phyloP scores from a whole-genome alignment of 2,113 vertebrate genomes.

The Micronycteris hirsuta region DNA sequence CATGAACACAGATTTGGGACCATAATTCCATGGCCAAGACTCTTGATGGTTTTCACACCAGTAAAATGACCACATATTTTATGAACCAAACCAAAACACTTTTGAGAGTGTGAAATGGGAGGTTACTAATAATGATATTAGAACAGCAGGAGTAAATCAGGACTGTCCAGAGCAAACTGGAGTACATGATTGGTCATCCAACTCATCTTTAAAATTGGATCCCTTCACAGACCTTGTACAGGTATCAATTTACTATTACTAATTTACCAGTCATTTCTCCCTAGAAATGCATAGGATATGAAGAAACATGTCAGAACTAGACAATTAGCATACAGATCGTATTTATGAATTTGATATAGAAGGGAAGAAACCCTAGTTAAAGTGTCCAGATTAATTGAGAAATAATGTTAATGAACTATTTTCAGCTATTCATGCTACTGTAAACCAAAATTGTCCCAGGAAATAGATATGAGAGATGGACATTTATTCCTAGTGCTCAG shows the following conservation, averaged over 20 bases:
- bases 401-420: background rate
- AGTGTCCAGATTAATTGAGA: background rate
- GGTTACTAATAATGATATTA: background rate
- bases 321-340: background rate
- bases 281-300: background rate
- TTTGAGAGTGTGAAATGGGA: background rate
- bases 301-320: background rate
- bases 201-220: background rate
- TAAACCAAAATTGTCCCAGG: background rate
- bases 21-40: background rate
- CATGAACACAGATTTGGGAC: background rate
- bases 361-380: background rate
- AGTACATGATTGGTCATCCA: background rate
- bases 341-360: background rate
- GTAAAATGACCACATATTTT: background rate
- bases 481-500: background rate
- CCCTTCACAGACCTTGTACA: background rate
- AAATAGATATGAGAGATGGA: background rate
- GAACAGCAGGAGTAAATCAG: background rate
- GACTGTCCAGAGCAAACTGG: background rate
- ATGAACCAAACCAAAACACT: background rate
- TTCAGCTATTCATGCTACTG: background rate
- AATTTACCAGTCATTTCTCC: background rate
- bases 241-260: background rate
- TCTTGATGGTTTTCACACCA: background rate